Evolutionary conservation across 2,888 invertebrate species (phyloP).

Genomic region (Deilephila elpenor): DNA sequence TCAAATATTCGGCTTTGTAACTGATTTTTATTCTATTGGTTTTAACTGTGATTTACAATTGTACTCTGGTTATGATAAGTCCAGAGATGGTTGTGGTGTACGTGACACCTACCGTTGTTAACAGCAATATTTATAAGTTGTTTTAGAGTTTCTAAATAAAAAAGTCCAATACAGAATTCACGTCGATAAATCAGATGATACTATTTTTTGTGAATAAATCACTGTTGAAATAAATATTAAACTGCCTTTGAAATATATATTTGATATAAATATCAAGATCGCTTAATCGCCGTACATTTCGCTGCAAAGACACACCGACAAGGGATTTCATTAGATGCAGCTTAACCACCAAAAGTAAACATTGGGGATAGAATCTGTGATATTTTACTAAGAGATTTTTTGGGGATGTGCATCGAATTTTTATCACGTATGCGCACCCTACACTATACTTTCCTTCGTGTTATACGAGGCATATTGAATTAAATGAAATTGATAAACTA

Average conservation of each 20-base stretch:
- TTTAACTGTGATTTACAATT: no score
- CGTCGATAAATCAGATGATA: neutral
- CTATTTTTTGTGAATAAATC: neutral
- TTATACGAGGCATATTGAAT: constrained; percentile 14
- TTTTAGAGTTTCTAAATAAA: no score
- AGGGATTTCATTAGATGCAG: constrained; percentile 85
- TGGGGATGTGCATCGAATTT: constrained; percentile 70
- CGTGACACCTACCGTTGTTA: no score
- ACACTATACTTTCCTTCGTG: neutral
- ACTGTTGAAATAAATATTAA: no score
- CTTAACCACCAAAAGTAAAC: constrained; percentile 81
- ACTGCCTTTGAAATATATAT: neutral
- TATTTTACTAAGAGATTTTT: constrained; percentile 74
- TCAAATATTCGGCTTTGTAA: no score
- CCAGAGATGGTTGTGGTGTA: no score
- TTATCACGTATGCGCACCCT: constrained; percentile 51
- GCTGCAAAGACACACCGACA: constrained; percentile 80
- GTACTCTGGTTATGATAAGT: no score
- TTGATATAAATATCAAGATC: constrained; percentile 54
- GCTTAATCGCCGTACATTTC: constrained; percentile 51
- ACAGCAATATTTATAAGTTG: no score
- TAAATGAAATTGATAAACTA: constrained; percentile 17
- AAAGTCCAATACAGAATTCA: no score
- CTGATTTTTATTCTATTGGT: no score
- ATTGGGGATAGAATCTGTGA: constrained; percentile 77